phyloP scores from a whole-genome alignment of 37 sponge, comb jelly and placozoan genomes.

The Mnemiopsis leidyi region DNA sequence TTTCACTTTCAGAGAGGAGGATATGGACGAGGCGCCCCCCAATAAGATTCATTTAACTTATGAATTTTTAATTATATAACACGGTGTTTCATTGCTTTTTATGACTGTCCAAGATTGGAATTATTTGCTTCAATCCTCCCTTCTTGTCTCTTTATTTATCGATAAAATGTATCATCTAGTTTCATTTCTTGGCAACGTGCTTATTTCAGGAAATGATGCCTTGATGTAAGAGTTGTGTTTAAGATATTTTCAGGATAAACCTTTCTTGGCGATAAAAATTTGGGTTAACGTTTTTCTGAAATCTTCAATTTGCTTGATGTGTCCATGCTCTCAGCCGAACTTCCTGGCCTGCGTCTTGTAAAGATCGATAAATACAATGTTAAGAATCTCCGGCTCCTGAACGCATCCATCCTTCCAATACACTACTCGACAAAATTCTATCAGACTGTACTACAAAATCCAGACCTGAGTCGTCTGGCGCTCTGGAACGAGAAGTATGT shows the following conservation, averaged over 20 bases:
- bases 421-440: slow-evolving; percentile 20
- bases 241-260: too few relatives aligned
- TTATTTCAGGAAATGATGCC: neutral
- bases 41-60: neutral
- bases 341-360: neutral
- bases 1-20: slow-evolving; percentile 55
- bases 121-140: too few relatives aligned
- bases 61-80: slow-evolving; percentile 35
- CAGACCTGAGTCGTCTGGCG: neutral
- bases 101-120: too few relatives aligned
- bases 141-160: neutral
- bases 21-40: slow-evolving; percentile 52
- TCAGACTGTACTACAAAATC: neutral
- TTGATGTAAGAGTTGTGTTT: neutral
- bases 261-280: too few relatives aligned
- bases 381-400: neutral
- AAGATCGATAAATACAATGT: neutral
- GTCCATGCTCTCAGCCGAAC: neutral
- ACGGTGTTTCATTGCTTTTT: slow-evolving; percentile 40
- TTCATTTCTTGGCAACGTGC: neutral
- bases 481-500: neutral
- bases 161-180: neutral
- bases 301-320: neutral
- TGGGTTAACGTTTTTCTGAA: too few relatives aligned
- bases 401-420: slow-evolving; percentile 43